Conservation (phyloP, 1,140 invertebrate species). For the Nephila pilipes region DNA sequence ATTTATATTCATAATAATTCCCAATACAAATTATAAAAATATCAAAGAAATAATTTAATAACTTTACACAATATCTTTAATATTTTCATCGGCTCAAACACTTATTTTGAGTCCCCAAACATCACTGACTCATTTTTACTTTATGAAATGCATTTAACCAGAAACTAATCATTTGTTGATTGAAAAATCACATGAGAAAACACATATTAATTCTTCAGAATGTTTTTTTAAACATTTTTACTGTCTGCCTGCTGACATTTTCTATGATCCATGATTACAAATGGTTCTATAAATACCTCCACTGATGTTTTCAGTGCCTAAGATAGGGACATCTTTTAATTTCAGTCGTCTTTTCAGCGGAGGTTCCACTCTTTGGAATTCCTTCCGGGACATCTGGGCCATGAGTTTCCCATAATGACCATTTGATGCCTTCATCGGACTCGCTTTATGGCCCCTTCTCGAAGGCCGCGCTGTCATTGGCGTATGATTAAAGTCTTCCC, state of each 20-base stretch:
- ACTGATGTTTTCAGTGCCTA: not conserved
- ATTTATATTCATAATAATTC: not conserved
- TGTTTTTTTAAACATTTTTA: no score
- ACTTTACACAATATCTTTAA: no score
- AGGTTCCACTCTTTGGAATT: constrained; percentile 19
- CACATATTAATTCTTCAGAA: not conserved
- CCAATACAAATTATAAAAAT: not conserved
- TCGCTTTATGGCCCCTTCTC: constrained; percentile 21
- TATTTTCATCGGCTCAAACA: no score
- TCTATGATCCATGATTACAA: not conserved
- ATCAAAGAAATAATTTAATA: not conserved
- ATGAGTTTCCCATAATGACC: constrained; percentile 48
- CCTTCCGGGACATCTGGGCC: constrained; percentile 39
- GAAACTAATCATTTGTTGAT: not conserved
- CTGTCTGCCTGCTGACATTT: no score
- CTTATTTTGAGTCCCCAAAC: no score
- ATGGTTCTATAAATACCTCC: not conserved
- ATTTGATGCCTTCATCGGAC: constrained; percentile 41
- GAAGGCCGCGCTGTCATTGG: constrained; percentile 1
- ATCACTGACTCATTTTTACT: not conserved
- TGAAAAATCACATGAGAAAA: not conserved
- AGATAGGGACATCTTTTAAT: constrained; percentile 10
- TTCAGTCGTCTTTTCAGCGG: constrained; percentile 3
- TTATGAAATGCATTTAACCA: not conserved
- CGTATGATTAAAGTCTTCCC: constrained; percentile 34